Evolutionary conservation across 1,140 invertebrate genomes (phyloP), one percentile per base, ranked within the genome.

Genomic region (Odontomachus brunneus): DNA sequence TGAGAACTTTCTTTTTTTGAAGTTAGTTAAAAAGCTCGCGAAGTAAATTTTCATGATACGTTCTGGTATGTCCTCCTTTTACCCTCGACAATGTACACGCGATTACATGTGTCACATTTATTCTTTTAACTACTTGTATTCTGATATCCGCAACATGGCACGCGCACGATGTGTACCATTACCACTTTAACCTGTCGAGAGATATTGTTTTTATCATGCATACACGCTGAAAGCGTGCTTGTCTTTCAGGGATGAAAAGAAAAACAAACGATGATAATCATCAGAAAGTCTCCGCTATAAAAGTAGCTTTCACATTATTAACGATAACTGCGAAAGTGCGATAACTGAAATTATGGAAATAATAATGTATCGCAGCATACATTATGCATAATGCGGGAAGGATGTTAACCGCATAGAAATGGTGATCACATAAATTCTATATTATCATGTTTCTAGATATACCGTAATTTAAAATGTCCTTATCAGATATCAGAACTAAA

Each of bases 291-390:
- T 62, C 17, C 7, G 38, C 38, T 44, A n/a, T 17, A 29, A 62
- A 62, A 62, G 24, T 15, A 33, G 15, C 38, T 44, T 11, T 44
- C 38, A 7, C 59, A 62, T 62, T 62, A 62, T 29, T 29, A 62
- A 62, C 29, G n/a, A n/a, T n/a, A n/a, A n/a, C n/a, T n/a, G n/a
- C n/a, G n/a, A n/a, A n/a, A n/a, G 24, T 7, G 38, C 38, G 38
- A 44, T 11, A 44, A 38, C 7, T n/a, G 17, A 38, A 65, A 12
- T 65, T 65, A 65, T 38, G 60, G 60, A 63, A 33, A 63, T 63
- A 33, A 33, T 44, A 12, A 65, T 65, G n/a, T 12, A 5, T 17
- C 26, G 24, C 5, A 7, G n/a, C 29, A 38, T 65, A 9, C 29
- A 63, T 63, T 33, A 38, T 63, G n/a, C 33, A 65, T 24, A 11